Percentiles rank a stretch among this genome's conserved stretches.
These are phyloP conservation scores for Rapana venosa DNA, from an alignment of 2,888 invertebrate genomes.

Conservation along the genomic window DNA sequence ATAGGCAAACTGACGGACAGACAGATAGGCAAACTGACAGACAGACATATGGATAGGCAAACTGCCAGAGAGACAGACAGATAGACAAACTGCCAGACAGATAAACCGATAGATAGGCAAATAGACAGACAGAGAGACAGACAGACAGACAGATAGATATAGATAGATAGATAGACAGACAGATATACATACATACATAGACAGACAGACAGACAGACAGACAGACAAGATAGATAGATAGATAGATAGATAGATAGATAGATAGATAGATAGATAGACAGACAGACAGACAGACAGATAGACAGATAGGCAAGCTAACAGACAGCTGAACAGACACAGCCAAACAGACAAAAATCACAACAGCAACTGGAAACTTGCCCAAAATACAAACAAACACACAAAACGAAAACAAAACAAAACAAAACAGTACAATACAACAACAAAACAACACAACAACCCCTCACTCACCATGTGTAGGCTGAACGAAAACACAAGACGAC, in stretches of 20 bases:
- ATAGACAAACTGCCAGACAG: no score
- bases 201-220: background rate
- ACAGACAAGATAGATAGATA: background rate
- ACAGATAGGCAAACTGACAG: no score
- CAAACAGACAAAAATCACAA: background rate
- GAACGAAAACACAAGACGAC: slow-evolving; percentile 7
- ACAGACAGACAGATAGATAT: background rate
- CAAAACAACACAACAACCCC: background rate
- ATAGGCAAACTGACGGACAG: no score
- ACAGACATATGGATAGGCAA: background rate
- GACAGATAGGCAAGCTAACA: background rate
- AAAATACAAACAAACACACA: background rate
- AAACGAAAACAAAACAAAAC: background rate
- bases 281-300: background rate
- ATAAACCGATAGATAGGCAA: no score
- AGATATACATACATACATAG: background rate
- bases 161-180: background rate
- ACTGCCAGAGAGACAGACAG: background rate
- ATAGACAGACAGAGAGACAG: background rate
- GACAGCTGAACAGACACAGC: background rate
- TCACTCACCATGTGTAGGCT: slow-evolving; percentile 14
- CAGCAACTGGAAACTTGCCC: background rate
- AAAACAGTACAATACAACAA: background rate
- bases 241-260: background rate
- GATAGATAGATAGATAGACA: background rate